Percentiles rank a stretch among this genome's conserved stretches.
These are phyloP conservation scores for Sesia bembeciformis DNA, from an alignment of 2,888 invertebrate genomes.

Conservation along the genomic window DNA sequence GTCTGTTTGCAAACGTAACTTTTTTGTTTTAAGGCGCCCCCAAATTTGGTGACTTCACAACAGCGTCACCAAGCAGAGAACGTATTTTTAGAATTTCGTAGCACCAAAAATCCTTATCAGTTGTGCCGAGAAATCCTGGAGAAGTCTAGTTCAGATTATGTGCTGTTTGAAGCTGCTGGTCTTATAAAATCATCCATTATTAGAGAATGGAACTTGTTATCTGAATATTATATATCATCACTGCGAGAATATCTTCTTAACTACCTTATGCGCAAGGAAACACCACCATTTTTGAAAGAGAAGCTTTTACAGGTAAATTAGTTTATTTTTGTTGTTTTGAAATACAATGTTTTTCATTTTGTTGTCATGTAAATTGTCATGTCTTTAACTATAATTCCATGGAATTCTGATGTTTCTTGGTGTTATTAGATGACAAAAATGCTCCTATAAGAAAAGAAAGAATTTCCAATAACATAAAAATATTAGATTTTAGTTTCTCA, in stretches of 20 bases:
- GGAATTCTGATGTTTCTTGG: too few species aligned
- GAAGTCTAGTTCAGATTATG: constrained; percentile 82
- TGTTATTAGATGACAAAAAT: not conserved
- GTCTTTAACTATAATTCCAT: not conserved
- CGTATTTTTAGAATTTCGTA: constrained; percentile 86
- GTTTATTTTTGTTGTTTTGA: constrained; percentile 1
- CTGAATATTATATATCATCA: constrained; percentile 79
- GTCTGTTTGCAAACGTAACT: not conserved
- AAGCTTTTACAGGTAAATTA: constrained; percentile 76
- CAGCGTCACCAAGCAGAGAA: constrained; percentile 88
- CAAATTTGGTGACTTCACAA: constrained; percentile 82
- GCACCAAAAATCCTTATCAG: constrained; percentile 86
- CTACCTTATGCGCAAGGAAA: constrained; percentile 80
- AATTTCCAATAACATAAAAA: too few species aligned
- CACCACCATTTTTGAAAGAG: constrained; percentile 85
- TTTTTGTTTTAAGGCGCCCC: constrained; percentile 78
- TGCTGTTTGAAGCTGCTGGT: constrained; percentile 90
- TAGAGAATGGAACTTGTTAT: constrained; percentile 86
- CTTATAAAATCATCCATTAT: constrained; percentile 87
- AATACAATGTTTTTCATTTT: too few species aligned
- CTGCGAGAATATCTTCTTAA: constrained; percentile 85
- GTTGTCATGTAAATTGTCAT: not conserved
- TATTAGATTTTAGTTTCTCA: too few species aligned
- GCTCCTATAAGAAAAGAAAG: not conserved
- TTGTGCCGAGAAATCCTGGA: constrained; percentile 87